Evolutionary conservation across 2,888 invertebrate species (phyloP).

Genomic region (Chymomyza procnemis): DNA sequence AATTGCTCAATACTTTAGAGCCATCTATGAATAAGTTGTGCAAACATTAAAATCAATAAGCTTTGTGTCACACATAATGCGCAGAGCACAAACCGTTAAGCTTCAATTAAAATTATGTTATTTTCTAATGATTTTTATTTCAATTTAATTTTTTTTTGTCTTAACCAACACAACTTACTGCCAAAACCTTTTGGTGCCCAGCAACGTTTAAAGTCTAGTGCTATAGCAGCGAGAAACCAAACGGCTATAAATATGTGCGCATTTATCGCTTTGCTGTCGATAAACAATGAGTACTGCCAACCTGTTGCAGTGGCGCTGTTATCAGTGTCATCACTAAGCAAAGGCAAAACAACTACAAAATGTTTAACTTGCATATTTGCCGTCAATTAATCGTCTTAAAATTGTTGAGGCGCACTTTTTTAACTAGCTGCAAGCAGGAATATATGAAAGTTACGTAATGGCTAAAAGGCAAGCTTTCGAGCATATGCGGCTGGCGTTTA

Average conservation of each 20-base stretch:
- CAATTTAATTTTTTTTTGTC: no score
- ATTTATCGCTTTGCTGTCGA: neutral
- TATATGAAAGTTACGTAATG: constrained; percentile 28
- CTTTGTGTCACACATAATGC: no score
- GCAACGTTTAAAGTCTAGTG: neutral
- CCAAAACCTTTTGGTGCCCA: neutral
- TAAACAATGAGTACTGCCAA: neutral
- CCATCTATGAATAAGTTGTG: no score
- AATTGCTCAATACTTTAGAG: no score
- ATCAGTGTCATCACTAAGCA: neutral
- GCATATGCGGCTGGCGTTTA: constrained; percentile 57
- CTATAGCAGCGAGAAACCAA: neutral
- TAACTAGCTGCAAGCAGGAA: neutral
- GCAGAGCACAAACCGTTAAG: no score
- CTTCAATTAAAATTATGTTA: no score
- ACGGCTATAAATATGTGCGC: neutral
- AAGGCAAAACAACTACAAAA: neutral
- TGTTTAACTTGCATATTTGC: neutral
- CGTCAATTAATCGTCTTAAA: neutral
- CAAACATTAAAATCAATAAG: no score
- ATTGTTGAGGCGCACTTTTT: neutral
- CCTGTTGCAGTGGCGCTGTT: neutral
- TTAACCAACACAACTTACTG: no score
- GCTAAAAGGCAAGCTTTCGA: constrained; percentile 44
- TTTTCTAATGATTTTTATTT: no score